phyloP scores from a whole-genome alignment of 2,113 vertebrate genomes.

The Coptodon rendalli region DNA sequence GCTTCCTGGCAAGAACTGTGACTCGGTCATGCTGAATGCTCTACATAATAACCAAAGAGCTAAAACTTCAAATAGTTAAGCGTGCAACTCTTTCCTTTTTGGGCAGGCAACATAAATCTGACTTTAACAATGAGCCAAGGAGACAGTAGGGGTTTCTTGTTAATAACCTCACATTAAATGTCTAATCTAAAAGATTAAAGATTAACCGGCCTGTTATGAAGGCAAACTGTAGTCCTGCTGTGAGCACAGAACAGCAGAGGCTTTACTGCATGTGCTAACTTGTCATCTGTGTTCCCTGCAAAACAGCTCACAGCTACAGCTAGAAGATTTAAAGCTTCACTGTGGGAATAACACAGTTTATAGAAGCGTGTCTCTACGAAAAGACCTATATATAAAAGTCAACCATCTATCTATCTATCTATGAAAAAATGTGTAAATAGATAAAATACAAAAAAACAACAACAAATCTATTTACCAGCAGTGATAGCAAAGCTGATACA shows the following conservation, averaged over 20 bases:
- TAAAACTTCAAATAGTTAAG: neutral
- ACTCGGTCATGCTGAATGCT: neutral
- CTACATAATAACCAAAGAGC: neutral
- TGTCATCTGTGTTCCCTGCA: conserved; percentile 17
- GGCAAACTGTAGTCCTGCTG: conserved; percentile 22
- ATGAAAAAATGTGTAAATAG: neutral
- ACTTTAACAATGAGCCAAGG: neutral
- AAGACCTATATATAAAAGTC: neutral
- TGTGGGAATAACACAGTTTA: neutral
- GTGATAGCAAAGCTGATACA: neutral
- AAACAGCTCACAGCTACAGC: conserved; percentile 1
- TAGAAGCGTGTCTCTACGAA: neutral
- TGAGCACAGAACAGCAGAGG: conserved; percentile 1
- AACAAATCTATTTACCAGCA: neutral
- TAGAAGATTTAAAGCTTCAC: conserved; percentile 24
- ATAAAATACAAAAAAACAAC: neutral
- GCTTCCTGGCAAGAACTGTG: neutral
- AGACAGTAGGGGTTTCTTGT: conserved; percentile 15
- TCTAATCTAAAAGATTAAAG: conserved; percentile 64
- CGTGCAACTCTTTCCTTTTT: neutral
- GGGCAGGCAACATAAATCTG: neutral
- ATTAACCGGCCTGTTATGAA: conserved; percentile 42
- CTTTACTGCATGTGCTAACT: conserved; percentile 47
- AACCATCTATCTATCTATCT: neutral
- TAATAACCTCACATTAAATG: conserved; percentile 45